Conservation (phyloP, 2,888 invertebrate genomes). For the Meteorus colon region DNA sequence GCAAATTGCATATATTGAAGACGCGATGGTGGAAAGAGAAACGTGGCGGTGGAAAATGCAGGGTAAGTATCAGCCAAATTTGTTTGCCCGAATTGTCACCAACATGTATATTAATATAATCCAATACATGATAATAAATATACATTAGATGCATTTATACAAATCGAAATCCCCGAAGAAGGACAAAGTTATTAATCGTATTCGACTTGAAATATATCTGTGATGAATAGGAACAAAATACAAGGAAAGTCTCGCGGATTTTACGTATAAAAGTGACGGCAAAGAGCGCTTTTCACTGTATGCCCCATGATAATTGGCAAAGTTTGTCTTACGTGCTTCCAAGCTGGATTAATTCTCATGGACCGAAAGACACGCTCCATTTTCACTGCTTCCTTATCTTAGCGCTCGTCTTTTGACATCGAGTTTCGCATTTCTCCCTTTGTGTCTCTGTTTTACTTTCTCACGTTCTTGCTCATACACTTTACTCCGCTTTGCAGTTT, state of each 20-base stretch:
- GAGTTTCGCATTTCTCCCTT: background rate
- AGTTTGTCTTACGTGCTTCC: constrained; percentile 51
- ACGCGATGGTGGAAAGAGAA: constrained; percentile 99
- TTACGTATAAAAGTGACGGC: constrained; percentile 13
- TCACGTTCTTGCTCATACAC: background rate
- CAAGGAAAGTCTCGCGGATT: background rate
- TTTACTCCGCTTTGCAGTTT: constrained; percentile 1
- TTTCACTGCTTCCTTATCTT: constrained; percentile 14
- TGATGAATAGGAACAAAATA: background rate
- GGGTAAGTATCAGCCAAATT: constrained; percentile 76
- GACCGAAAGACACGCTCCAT: constrained; percentile 33
- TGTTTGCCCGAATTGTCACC: constrained; percentile 23
- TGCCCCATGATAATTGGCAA: constrained; percentile 48
- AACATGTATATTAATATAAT: background rate
- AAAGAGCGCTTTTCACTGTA: constrained; percentile 31
- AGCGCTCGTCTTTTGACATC: constrained; percentile 9
- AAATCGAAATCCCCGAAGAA: background rate
- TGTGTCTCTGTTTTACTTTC: background rate
- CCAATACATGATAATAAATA: background rate
- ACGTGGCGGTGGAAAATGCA: constrained; percentile 90
- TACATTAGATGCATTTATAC: background rate
- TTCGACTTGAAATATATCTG: background rate
- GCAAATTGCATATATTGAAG: constrained; percentile 92
- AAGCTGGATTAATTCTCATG: constrained; percentile 49
- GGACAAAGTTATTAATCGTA: constrained; percentile 4